Base-by-base conservation (phyloP, 1,140 invertebrate species). In the Hylaeus anthracinus region DNA sequence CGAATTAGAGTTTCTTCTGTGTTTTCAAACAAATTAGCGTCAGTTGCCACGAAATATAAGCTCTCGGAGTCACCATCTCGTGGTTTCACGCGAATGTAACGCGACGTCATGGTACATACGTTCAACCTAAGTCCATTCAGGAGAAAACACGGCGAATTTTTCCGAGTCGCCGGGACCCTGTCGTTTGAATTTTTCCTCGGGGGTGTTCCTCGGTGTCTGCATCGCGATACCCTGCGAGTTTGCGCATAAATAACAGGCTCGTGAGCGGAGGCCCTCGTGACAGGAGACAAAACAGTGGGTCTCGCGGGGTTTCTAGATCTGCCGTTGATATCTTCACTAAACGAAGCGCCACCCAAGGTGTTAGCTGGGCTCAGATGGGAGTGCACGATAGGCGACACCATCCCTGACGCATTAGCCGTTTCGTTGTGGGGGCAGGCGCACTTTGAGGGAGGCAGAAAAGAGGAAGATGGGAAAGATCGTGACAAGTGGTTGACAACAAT, bases 311-410 rank as follows among this genome's bases (percentile, higher is more conserved):
- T 84, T 86, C 83, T 86, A 91, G 91, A 92, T 92, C 88, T 83
- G 63, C 79, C 82, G 74, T 72, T 90, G 91, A 92, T 92, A 92
- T 92, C 88, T 90, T 87, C 83, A 89, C 90, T 90, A 92, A 92
- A 91, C 86, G 90, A 88, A 87, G 84, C 86, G 88, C 91, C 91
- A 92, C 92, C 91, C 92, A 92, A 91, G 91, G 91, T 92, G 91
- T 92, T 88, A 89, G 90, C 65, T 81, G 84, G 77, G 69, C 80
- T 79, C 80, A 84, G 91, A 92, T 91, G 88, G 88, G 85, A 86
- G 84, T 77, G 73, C 67, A 71, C 83, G 90, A 91, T 91, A 91
- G 65, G 81, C 70, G 79, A 82, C 79, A 71, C 73, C 66, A 75
- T 86, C 82, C 83, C 70, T 61, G 51, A 83, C 79, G 87, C 89